Evolutionary conservation across 2,797 vertebrate genomes (phyloP).

Genomic region (Epinephelus awoara): DNA sequence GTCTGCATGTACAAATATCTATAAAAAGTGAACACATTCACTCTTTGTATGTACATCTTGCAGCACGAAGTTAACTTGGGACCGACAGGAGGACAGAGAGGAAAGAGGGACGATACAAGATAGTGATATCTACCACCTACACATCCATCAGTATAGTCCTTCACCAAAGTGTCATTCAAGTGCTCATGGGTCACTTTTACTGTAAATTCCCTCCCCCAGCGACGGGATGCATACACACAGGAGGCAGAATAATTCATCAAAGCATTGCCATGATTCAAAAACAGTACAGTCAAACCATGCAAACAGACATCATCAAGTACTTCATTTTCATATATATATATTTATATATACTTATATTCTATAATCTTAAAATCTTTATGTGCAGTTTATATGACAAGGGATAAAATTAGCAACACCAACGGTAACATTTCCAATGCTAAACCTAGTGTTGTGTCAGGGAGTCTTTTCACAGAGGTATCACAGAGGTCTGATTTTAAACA

Average conservation of each 20-base stretch:
- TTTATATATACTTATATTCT: constrained; percentile 56
- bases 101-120: constrained; percentile 55
- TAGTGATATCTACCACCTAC: constrained; percentile 57
- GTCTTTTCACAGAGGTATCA: constrained; percentile 36
- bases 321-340: constrained; percentile 56
- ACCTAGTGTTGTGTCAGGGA: constrained; percentile 28
- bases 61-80: constrained; percentile 67
- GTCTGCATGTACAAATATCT: constrained; percentile 84
- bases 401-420: constrained; percentile 53
- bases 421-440: constrained; percentile 36
- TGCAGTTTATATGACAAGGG: constrained; percentile 60
- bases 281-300: constrained; percentile 78
- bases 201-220: constrained; percentile 57
- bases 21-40: constrained; percentile 82
- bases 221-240: constrained; percentile 59
- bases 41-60: constrained; percentile 81
- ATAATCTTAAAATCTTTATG: constrained; percentile 64
- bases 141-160: constrained; percentile 44
- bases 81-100: constrained; percentile 37
- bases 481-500: constrained; percentile 22
- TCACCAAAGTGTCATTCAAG: constrained; percentile 50
- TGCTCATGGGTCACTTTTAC: constrained; percentile 54
- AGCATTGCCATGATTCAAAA: constrained; percentile 64
- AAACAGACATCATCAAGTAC: constrained; percentile 69
- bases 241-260: constrained; percentile 53